Evolutionary conservation across 2,888 invertebrate species (phyloP), one percentile per base, ranked within the genome.

Genomic region (Biston betularia): DNA sequence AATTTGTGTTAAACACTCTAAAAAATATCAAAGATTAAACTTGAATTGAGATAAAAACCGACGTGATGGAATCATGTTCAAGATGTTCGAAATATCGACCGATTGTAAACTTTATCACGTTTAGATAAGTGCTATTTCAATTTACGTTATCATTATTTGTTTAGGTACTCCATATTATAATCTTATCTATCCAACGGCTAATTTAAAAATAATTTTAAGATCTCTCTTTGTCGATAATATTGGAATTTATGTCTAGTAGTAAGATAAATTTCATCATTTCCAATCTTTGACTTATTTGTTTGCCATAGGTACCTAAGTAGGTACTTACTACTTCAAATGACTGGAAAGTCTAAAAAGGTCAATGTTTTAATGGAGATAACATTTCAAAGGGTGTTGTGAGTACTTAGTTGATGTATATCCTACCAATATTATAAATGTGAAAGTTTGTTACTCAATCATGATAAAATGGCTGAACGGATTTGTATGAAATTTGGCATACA

Each of bases 201-300:
- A 72, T 65, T 70, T 60, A 48, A 69, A 72, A 69, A 74, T 74
- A 64, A 74, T 74, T 72, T 68, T 63, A 14, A 67, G 68, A 74
- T 74, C 69, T 69, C 54, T 44, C 6, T 48, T 57, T 56, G 56
- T 48, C 48, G 65, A 70, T 72, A 62, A 42, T n/a, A 14, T 66
- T 64, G 71, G 72, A 69, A 60, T 53, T 57, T 69, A 68, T 85
- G 83, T 86, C 85, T 85, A 34, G 55, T 64, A 64, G 40, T 38
- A 53, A 10, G 15, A 42, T 44, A 33, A 24, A 0, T 56, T 38
- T 56, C 55, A 49, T 49, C 8, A 8, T 50, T 35, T 35, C 9
- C 4, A 6, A 35, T 50, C 35, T 34, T 50, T 35, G 49, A 24
- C 33, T 53, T 53, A 14, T 53, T 53, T 53, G 38, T 38, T 24